A percentile compares a stretch with the other conserved stretches of the same genome.
Evolutionary conservation across 1,140 invertebrate genomes (phyloP).

Genomic region (Myzus persicae): DNA sequence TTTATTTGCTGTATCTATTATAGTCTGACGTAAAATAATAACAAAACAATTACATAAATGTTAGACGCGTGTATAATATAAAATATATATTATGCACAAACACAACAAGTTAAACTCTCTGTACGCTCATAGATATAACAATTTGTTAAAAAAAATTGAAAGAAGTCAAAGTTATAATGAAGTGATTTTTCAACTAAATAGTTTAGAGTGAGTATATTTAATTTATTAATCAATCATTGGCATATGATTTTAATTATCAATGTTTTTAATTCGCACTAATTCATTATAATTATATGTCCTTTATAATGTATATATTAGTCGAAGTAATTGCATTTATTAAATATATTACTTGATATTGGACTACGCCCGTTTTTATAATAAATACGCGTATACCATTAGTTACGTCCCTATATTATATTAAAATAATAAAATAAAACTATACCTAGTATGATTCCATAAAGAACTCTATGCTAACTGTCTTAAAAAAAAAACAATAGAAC

Average conservation of each 20-base stretch:
- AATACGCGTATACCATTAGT: neutral
- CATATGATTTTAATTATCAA: neutral
- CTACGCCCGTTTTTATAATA: neutral
- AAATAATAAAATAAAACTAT: neutral
- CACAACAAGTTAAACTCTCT: neutral
- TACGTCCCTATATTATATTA: neutral
- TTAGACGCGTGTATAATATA: neutral
- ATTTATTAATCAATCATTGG: neutral
- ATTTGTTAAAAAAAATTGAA: no score
- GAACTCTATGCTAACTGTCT: neutral
- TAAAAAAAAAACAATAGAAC: neutral
- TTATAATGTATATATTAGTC: neutral
- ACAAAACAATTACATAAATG: constrained; percentile 14
- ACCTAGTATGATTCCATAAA: neutral
- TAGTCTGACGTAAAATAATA: neutral
- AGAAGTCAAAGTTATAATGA: neutral
- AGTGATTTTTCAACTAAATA: neutral
- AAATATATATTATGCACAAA: no score
- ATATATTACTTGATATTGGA: neutral
- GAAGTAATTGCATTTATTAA: neutral
- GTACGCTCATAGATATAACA: neutral
- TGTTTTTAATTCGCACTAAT: neutral
- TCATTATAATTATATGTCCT: neutral
- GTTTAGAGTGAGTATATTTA: neutral
- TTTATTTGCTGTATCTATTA: neutral